Evolutionary conservation across 2,113 vertebrate species (phyloP).

Genomic region (Pithys albifrons): DNA sequence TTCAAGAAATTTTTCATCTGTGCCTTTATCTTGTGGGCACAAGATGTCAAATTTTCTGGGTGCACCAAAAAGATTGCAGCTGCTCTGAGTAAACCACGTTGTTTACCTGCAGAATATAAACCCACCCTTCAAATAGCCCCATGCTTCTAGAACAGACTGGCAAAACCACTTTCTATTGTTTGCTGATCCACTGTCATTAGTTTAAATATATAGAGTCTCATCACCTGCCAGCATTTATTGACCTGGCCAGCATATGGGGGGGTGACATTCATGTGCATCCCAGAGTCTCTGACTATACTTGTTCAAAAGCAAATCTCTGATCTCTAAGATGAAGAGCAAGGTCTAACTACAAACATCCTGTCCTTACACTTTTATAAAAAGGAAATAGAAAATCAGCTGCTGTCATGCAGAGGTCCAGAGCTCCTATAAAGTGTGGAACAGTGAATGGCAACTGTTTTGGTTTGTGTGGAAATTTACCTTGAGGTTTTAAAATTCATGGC

Average conservation of each 20-base stretch:
- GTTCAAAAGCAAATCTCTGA: neutral
- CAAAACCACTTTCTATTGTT: neutral
- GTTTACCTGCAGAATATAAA: neutral
- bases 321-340: neutral
- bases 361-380: neutral
- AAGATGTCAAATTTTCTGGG: neutral
- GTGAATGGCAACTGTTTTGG: neutral
- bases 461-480: neutral
- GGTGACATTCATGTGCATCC: neutral
- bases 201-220: neutral
- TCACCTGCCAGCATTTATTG: neutral
- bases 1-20: neutral
- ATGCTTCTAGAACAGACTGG: neutral
- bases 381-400: neutral
- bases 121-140: neutral
- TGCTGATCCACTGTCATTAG: neutral
- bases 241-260: neutral
- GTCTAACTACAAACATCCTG: neutral
- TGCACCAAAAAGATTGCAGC: neutral
- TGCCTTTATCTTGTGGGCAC: neutral
- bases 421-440: neutral
- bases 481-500: neutral
- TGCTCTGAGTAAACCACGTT: neutral
- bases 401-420: neutral
- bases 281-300: neutral